A percentile compares a stretch with the other conserved stretches of the same genome.
These are phyloP conservation scores for Orthosia cruda DNA, from an alignment of 2,888 invertebrate species.

Conservation along the genomic window DNA sequence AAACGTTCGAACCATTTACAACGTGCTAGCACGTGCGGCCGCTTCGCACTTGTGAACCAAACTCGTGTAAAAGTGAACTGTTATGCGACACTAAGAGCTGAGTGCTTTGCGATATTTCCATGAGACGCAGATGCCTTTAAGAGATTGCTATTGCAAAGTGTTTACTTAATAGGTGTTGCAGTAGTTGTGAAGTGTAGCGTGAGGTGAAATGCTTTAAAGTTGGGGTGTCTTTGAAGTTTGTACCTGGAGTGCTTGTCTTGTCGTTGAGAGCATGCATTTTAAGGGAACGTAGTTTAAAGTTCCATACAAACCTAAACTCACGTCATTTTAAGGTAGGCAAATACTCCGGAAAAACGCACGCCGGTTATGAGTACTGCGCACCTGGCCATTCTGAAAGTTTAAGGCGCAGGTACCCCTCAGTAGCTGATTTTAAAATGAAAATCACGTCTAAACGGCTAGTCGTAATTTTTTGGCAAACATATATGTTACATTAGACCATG, in stretches of 20 bases:
- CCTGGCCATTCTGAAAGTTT: too few relatives aligned
- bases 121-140: slow-evolving; percentile 75
- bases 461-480: too few relatives aligned
- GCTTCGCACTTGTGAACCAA: slow-evolving; percentile 85
- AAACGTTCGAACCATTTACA: slow-evolving; percentile 85
- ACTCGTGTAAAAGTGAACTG: slow-evolving; percentile 86
- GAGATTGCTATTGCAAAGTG: slow-evolving; percentile 68
- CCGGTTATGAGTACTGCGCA: too few relatives aligned
- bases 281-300: background rate
- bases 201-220: slow-evolving; percentile 23
- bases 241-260: slow-evolving; percentile 3
- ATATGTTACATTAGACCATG: too few relatives aligned
- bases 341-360: too few relatives aligned
- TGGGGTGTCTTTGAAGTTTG: slow-evolving; percentile 30
- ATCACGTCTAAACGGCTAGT: too few relatives aligned
- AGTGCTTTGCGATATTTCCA: slow-evolving; percentile 84
- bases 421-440: too few relatives aligned
- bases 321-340: too few relatives aligned
- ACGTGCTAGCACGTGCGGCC: slow-evolving; percentile 83
- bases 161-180: slow-evolving; percentile 59
- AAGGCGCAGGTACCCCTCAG: too few relatives aligned
- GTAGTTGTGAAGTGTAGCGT: slow-evolving; percentile 45
- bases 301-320: too few relatives aligned
- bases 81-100: slow-evolving; percentile 77
- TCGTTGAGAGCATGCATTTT: background rate